These are phyloP conservation scores for human DNA, from an alignment of 2,113 vertebrate species.

Conservation along the genomic window DNA sequence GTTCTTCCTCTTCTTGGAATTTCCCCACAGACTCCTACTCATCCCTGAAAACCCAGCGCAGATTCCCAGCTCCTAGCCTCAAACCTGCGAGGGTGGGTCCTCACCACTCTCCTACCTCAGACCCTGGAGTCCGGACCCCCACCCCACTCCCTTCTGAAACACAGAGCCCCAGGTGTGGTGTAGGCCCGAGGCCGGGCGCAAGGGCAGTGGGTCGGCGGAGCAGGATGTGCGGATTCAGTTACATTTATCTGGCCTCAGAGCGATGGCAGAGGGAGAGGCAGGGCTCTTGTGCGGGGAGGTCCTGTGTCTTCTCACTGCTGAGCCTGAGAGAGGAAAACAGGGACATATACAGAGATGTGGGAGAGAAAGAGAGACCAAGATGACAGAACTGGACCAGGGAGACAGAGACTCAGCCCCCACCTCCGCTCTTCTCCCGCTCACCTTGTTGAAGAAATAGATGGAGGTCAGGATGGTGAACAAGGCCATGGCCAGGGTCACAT, in stretches of 20 bases:
- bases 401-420: background rate
- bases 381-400: accelerated
- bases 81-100: background rate
- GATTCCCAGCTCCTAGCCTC: background rate
- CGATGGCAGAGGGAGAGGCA: background rate
- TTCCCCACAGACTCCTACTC: background rate
- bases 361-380: no score
- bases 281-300: background rate
- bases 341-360: background rate
- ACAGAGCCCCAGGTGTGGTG: no score
- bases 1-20: background rate
- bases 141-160: background rate
- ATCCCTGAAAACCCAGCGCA: background rate
- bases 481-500: constrained; percentile 70
- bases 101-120: background rate
- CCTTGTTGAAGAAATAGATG: constrained; percentile 79
- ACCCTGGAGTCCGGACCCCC: background rate
- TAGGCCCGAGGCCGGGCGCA: accelerated
- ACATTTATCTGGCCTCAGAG: constrained; percentile 71
- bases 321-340: constrained; percentile 36
- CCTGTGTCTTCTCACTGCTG: constrained; percentile 57
- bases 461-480: constrained; percentile 71
- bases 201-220: background rate
- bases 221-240: background rate
- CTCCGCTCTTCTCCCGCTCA: background rate